Evolutionary conservation across 2,888 invertebrate genomes (phyloP), one percentile per base, ranked within the genome.

Genomic region (Microctonus hyperodae): DNA sequence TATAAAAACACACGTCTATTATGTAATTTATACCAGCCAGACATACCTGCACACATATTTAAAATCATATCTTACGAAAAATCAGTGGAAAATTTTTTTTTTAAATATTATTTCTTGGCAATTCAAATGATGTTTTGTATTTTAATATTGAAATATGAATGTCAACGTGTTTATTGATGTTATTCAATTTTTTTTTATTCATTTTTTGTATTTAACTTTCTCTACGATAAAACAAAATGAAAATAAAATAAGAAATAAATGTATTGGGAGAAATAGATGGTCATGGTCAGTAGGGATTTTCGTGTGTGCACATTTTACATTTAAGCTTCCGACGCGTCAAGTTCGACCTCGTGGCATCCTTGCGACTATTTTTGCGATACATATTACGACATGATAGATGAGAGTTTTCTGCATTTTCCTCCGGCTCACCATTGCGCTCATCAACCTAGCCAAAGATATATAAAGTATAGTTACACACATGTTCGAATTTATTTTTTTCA

Each of bases 301-400:
- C 16, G 20, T 25, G 28, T 23, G n/a, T 28, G 28, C 48, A 16
- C 16, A 44, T 44, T 4, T 16, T 48, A n/a, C n/a, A n/a, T 10
- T n/a, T 37, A 22, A 59, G 51, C 56, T 70, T 69, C 69, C 66
- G 67, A 64, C 65, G 69, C 63, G 69, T 68, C 74, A 76, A 76
- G 72, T 72, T 70, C 73, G 78, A 75, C 75, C 77, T 76, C 76
- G 77, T 56, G 56, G 72, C 76, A 81, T 80, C 81, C 81, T 81
- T 81, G 81, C 75, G 76, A 78, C 80, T 80, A 79, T 81, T 81
- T 81, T 81, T 74, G 78, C 76, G 69, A 76, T 74, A 75, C 77
- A 75, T 75, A 72, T 79, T 81, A 79, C 80, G 75, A 81, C 80
- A 81, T 81, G 80, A 81, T 76, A 77, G 79, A 81, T 81, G 79